Evolutionary conservation across 2,797 vertebrate genomes (phyloP), one percentile per base, ranked within the genome.

Genomic region (Lates japonicus): DNA sequence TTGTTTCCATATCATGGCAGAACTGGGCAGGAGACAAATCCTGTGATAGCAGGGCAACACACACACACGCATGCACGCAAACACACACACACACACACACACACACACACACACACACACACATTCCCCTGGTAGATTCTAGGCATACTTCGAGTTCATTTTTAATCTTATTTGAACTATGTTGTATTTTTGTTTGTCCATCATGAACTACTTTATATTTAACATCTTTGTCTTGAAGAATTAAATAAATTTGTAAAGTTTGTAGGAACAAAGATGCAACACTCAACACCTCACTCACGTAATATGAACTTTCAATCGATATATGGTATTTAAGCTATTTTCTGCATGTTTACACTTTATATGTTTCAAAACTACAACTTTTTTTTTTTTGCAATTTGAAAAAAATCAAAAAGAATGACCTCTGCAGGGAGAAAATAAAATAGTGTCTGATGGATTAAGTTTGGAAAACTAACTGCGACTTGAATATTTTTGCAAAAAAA

Each of bases 391-490:
- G 42, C 31, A 62, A 60, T 66, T 79, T 79, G 17, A 74, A 51
- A 49, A 51, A 65, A 25, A 46, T n/a, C 11, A 37, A 59, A 71
- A 72, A 72, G 10, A 78, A 59, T 64, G 39, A 62, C 51, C 61
- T 80, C 54, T 81, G 60, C 54, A 42, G 31, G 25, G 31, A 62
- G 57, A 85, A 79, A 85, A 84, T 66, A 12, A 75, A 78, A 85
- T 61, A 78, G 35, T 62, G 76, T 88, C 33, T 75, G 76, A 80
- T 81, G 82, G 85, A 90, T 91, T 89, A 84, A 29, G 49, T 85
- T 83, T 76, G 64, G 67, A 84, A 88, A 91, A 46, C 81, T 74
- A 82, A 79, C 70, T 71, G 67, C 35, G 7, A 83, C 71, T 87
- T 84, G 74, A 88, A 89, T 22, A 71, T 81, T 78, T 84, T 69